Evolutionary conservation across 2,113 vertebrate genomes (phyloP).

Genomic region (Xiphophorus couchianus): DNA sequence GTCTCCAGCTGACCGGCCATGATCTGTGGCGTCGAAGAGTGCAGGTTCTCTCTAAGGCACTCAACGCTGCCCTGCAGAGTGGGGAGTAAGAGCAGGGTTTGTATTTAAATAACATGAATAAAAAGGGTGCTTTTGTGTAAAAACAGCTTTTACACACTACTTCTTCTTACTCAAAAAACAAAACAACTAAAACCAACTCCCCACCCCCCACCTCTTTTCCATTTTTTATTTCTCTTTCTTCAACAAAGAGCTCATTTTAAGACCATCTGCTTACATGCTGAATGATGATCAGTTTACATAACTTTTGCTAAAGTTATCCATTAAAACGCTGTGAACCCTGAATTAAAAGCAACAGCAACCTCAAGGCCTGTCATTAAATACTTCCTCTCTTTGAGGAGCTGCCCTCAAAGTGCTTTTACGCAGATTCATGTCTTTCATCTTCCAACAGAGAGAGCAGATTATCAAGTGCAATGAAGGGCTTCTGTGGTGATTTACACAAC

Average conservation of each 20-base stretch:
- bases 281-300: conserved; percentile 25
- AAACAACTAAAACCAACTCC: conserved; percentile 13
- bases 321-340: conserved; percentile 18
- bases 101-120: neutral
- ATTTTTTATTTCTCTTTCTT: neutral
- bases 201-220: too few relatives aligned
- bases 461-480: conserved; percentile 19
- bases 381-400: conserved; percentile 16
- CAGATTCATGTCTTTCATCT: conserved; percentile 27
- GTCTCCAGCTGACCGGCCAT: conserved; percentile 86
- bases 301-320: conserved; percentile 20
- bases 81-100: neutral
- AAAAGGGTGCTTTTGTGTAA: neutral
- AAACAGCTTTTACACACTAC: neutral
- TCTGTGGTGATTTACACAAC: conserved; percentile 33
- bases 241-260: conserved; percentile 11
- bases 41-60: conserved; percentile 88
- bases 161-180: neutral
- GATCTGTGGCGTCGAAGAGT: conserved; percentile 85
- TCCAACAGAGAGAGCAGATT: conserved; percentile 14
- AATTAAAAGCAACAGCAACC: conserved; percentile 26
- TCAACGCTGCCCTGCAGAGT: conserved; percentile 87
- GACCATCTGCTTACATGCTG: neutral
- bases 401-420: conserved; percentile 7
- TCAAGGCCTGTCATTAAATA: conserved; percentile 29